Evolutionary conservation across 2,888 invertebrate genomes (phyloP).

Genomic region (Agriopis leucophaearia): DNA sequence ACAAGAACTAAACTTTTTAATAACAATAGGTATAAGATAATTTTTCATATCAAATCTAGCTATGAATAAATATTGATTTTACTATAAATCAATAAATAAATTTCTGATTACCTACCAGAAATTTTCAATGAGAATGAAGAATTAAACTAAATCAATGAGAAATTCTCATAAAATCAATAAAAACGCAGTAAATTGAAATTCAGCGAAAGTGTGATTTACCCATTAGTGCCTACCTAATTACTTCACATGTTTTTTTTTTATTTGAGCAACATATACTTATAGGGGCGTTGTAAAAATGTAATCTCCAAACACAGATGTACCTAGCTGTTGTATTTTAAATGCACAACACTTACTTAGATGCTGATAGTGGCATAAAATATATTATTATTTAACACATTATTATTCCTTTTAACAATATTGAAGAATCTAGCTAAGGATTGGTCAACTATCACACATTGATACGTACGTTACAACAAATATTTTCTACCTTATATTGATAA

Average conservation of each 20-base stretch:
- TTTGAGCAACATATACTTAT: not conserved
- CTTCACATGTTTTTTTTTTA: not conserved
- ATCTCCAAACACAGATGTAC: not conserved
- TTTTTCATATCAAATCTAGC: too few species aligned
- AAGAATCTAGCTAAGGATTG: constrained; percentile 66
- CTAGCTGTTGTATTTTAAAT: not conserved
- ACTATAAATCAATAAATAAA: too few species aligned
- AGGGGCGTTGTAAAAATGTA: not conserved
- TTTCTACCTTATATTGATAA: constrained; percentile 24
- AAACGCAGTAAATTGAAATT: too few species aligned
- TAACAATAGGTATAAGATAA: too few species aligned
- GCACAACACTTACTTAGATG: not conserved
- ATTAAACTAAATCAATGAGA: too few species aligned
- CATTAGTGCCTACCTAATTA: not conserved
- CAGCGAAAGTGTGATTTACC: too few species aligned
- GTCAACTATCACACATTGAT: constrained; percentile 82
- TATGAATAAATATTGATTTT: too few species aligned
- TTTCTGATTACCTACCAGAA: too few species aligned
- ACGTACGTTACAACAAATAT: constrained; percentile 50
- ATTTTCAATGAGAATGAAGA: too few species aligned
- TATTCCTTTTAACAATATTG: constrained; percentile 46
- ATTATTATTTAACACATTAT: constrained; percentile 27
- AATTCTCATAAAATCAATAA: too few species aligned
- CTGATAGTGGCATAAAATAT: not conserved
- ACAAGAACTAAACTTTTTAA: too few species aligned